Evolutionary conservation across 2,797 vertebrate species (phyloP).

Genomic region (Sus cebifrons): DNA sequence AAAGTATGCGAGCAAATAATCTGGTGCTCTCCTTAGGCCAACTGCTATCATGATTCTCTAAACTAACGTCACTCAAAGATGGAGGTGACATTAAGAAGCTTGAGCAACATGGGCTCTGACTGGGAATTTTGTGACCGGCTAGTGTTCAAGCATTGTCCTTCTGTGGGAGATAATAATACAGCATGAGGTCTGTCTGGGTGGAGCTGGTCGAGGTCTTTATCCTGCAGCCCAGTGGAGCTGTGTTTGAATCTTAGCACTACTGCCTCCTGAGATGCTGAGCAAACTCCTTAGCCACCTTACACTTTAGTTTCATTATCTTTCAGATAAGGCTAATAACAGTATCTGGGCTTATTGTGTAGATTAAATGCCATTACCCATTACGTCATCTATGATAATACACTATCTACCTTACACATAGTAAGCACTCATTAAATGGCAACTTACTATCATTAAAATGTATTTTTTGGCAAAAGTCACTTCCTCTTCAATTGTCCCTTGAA

Average conservation of each 20-base stretch:
- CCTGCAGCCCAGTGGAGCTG: neutral
- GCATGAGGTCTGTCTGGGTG: neutral
- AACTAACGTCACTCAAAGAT: neutral
- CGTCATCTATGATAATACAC: neutral
- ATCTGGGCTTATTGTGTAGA: conserved; percentile 5
- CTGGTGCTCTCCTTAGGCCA: neutral
- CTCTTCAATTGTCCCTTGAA: conserved; percentile 42
- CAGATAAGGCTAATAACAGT: neutral
- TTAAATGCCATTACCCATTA: neutral
- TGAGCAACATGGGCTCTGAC: neutral
- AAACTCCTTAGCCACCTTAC: neutral
- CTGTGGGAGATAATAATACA: neutral
- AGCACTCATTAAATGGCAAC: neutral
- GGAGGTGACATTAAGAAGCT: neutral
- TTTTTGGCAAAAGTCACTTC: conserved; percentile 66
- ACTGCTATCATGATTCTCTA: neutral
- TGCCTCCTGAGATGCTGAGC: neutral
- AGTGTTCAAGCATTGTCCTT: neutral
- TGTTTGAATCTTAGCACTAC: neutral
- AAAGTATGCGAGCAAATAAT: neutral
- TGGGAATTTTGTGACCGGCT: neutral
- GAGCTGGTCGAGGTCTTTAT: neutral
- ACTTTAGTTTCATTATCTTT: conserved; percentile 36
- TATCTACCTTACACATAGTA: neutral
- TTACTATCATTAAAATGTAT: conserved; percentile 27